These are phyloP conservation scores for Myathropa florea DNA, from an alignment of 2,888 invertebrate genomes.

Conservation along the genomic window DNA sequence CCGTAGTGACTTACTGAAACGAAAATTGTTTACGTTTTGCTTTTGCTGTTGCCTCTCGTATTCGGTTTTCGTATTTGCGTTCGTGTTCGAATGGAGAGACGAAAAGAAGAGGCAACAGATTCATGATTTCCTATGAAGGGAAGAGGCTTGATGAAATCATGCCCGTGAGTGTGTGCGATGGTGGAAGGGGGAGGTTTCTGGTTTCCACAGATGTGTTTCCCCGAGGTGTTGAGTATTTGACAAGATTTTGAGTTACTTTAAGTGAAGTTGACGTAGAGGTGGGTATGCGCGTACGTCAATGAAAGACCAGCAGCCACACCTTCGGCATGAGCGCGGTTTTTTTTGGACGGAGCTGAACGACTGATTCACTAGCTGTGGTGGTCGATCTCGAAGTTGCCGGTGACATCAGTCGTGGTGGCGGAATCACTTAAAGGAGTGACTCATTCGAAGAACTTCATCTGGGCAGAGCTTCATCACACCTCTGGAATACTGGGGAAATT, in stretches of 20 bases:
- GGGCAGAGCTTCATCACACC: no score
- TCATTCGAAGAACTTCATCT: no score
- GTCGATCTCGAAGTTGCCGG: no score
- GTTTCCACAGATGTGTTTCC: background rate
- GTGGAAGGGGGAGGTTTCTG: background rate
- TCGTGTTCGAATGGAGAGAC: background rate
- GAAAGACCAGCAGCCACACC: background rate
- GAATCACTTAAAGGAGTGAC: no score
- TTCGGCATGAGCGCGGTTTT: background rate
- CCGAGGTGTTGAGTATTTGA: background rate
- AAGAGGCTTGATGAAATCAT: no score
- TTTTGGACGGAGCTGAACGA: background rate
- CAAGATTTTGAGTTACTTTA: background rate
- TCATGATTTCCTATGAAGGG: background rate
- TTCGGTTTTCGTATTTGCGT: background rate
- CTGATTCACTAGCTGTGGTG: background rate
- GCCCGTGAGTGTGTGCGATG: no score
- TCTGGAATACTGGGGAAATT: no score
- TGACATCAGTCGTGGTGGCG: background rate
- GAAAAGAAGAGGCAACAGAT: background rate
- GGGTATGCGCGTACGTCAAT: background rate
- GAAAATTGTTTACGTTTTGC: slow-evolving; percentile 1
- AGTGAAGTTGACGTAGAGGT: background rate
- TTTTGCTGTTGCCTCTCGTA: background rate
- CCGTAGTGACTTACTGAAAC: slow-evolving; percentile 9